phyloP scores from a whole-genome alignment of 2,888 invertebrate genomes.

The Punctoribates punctum region DNA sequence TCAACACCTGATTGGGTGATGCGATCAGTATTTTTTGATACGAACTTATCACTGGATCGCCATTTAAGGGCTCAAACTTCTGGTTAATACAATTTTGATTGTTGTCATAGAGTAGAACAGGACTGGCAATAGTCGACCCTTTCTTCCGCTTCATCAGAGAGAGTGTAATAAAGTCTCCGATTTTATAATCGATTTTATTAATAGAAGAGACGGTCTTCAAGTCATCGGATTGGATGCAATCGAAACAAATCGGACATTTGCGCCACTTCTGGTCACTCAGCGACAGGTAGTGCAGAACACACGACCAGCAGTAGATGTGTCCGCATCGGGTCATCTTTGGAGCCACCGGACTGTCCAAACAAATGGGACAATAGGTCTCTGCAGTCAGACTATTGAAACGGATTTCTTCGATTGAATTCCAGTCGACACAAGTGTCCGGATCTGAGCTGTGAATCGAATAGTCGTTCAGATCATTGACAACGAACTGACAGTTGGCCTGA shows the following conservation, averaged over 20 bases:
- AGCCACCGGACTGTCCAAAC: conserved; percentile 76
- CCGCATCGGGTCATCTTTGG: conserved; percentile 91
- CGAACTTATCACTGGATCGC: conserved; percentile 33
- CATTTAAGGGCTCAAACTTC: conserved; percentile 22
- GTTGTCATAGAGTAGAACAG: conserved; percentile 52
- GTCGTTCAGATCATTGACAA: conserved; percentile 76
- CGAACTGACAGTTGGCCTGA: conserved; percentile 94
- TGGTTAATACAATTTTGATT: conserved; percentile 30
- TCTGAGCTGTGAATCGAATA: conserved; percentile 72
- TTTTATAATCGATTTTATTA: conserved; percentile 54
- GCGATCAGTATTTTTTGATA: conserved; percentile 42
- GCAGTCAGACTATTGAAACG: conserved; percentile 49
- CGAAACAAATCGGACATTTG: conserved; percentile 89
- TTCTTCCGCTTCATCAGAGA: conserved; percentile 79
- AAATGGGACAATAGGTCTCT: conserved; percentile 73
- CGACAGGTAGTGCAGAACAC: conserved; percentile 84
- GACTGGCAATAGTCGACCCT: conserved; percentile 61
- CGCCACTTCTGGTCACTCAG: conserved; percentile 75
- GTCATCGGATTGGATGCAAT: conserved; percentile 71
- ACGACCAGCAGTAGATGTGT: conserved; percentile 94
- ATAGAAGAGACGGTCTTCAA: conserved; percentile 69
- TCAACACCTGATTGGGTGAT: conserved; percentile 32
- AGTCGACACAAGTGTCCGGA: conserved; percentile 84
- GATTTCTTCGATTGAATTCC: conserved; percentile 88
- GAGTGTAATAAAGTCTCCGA: conserved; percentile 69